phyloP scores from a whole-genome alignment of 2,797 vertebrate species.

The Ambastaia sidthimunki region DNA sequence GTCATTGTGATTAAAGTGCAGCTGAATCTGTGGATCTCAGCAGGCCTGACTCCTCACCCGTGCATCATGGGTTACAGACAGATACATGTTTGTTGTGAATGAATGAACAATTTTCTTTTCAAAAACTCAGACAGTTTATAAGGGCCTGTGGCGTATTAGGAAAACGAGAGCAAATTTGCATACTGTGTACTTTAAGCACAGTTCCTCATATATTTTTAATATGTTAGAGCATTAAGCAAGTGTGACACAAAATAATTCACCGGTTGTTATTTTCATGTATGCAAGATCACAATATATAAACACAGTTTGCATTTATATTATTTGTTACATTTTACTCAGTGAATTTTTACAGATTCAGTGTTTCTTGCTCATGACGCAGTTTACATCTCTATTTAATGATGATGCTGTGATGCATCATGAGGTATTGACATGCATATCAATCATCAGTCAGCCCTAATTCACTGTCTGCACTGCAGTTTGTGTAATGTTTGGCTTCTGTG shows the following conservation, averaged over 20 bases:
- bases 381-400: neutral
- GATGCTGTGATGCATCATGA: neutral
- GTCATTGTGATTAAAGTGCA: conserved; percentile 34
- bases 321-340: neutral
- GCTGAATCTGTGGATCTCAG: conserved; percentile 23
- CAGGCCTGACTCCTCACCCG: conserved; percentile 5
- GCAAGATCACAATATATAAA: conserved; percentile 4
- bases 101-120: conserved; percentile 10
- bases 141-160: conserved; percentile 2
- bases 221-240: neutral
- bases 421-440: neutral
- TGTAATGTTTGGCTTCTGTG: neutral
- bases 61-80: conserved; percentile 8
- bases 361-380: neutral
- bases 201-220: neutral
- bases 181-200: neutral
- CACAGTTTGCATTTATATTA: neutral
- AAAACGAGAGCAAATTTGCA: neutral
- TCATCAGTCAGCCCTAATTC: neutral
- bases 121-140: neutral
- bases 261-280: neutral
- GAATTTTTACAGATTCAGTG: too few relatives aligned
- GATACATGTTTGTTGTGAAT: neutral
- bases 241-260: neutral
- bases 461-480: conserved; percentile 7